Conservation (phyloP, 2,888 invertebrate genomes). For the Mythimna lalbum region DNA sequence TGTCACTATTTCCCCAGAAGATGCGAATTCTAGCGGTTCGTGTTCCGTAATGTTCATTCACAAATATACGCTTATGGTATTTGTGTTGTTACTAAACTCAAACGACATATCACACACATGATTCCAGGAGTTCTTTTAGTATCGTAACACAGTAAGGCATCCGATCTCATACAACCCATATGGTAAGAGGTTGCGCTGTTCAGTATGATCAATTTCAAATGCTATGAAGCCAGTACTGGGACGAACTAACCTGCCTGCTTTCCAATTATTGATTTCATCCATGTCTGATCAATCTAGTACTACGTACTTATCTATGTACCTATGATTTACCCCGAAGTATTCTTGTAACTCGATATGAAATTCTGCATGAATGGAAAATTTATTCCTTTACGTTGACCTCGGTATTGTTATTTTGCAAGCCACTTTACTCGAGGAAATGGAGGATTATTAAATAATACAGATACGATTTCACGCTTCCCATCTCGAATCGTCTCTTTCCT, state of each 20-base stretch:
- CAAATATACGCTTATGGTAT: conserved; percentile 21
- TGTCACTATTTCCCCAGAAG: conserved; percentile 65
- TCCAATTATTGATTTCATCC: conserved; percentile 9
- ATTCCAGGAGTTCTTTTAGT: not conserved
- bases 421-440: conserved; percentile 25
- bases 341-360: conserved; percentile 28
- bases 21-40: conserved; percentile 55
- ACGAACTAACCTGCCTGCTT: not conserved
- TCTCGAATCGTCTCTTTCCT: conserved; percentile 36
- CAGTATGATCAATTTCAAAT: conserved; percentile 16
- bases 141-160: not conserved
- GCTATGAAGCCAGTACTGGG: conserved; percentile 3
- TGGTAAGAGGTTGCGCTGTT: not conserved
- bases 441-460: conserved; percentile 28
- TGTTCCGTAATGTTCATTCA: conserved; percentile 53
- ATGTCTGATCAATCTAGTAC: conserved; percentile 24
- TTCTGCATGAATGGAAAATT: conserved; percentile 36
- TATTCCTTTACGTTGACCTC: conserved; percentile 27
- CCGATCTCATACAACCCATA: not conserved
- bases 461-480: conserved; percentile 35
- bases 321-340: conserved; percentile 26
- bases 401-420: conserved; percentile 32
- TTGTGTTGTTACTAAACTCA: conserved; percentile 13
- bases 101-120: not conserved
- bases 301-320: not conserved